Conservation (phyloP, 2,113 vertebrate genomes). For the Leptosomus discolor region DNA sequence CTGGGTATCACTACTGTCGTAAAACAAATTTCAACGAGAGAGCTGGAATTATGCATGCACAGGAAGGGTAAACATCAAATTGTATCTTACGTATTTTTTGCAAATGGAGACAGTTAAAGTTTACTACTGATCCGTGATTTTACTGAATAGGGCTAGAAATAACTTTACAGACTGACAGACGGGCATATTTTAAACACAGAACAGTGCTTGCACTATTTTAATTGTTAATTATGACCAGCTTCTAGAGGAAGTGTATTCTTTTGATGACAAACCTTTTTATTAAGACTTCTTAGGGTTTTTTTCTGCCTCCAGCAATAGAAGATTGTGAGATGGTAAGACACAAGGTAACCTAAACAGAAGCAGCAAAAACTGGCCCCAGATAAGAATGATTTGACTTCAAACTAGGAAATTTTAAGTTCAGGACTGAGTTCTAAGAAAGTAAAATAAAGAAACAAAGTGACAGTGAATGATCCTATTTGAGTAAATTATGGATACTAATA, state of each 20-base stretch:
- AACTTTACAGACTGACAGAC: not conserved
- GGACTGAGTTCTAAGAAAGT: not conserved
- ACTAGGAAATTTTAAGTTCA: not conserved
- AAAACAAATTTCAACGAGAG: not conserved
- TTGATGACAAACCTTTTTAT: not conserved
- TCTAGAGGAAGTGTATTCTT: not conserved
- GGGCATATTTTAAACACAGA: not conserved
- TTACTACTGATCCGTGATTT: not conserved
- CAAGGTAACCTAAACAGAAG: not conserved
- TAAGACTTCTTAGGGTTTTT: not conserved
- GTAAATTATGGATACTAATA: not conserved
- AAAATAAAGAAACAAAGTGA: not conserved
- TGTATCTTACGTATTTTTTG: not conserved
- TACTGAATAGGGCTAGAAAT: not conserved
- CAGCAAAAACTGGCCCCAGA: not conserved
- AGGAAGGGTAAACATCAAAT: not conserved
- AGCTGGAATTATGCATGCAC: not conserved
- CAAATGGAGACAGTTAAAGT: not conserved
- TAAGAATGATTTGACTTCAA: not conserved
- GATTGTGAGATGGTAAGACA: not conserved
- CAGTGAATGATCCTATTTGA: not conserved
- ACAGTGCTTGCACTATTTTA: not conserved
- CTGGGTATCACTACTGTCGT: not conserved
- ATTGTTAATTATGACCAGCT: not conserved
- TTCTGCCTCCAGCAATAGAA: not conserved